phyloP scores from a whole-genome alignment of 2,888 invertebrate genomes.

The Lottia scabra region DNA sequence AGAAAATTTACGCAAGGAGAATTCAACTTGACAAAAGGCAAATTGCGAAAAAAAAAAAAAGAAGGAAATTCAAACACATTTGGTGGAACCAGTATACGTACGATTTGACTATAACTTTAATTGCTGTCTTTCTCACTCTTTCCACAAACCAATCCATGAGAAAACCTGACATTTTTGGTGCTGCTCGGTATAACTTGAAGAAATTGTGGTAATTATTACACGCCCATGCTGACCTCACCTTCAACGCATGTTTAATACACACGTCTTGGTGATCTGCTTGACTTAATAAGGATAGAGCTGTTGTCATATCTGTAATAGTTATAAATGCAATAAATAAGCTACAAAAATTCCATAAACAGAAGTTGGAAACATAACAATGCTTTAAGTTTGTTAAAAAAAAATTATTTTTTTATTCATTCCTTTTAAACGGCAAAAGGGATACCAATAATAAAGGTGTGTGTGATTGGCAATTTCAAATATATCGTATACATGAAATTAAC shows the following conservation, averaged over 20 bases:
- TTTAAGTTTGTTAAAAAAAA: no score
- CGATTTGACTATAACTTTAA: conserved; percentile 95
- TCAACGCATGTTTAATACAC: conserved; percentile 86
- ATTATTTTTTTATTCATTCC: no score
- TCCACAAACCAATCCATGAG: conserved; percentile 98
- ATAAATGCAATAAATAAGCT: conserved; percentile 69
- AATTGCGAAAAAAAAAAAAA: conserved; percentile 10
- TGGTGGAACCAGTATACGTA: conserved; percentile 77
- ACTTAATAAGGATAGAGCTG: conserved; percentile 85
- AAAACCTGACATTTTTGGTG: conserved; percentile 96
- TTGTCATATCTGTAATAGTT: conserved; percentile 84
- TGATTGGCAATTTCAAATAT: no score
- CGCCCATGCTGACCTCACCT: conserved; percentile 93
- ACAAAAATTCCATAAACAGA: no score
- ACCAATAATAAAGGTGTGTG: no score
- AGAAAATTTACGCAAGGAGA: no score
- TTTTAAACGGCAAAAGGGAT: no score
- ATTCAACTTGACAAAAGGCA: no score
- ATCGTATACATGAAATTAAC: no score
- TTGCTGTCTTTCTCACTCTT: conserved; percentile 90
- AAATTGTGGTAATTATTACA: conserved; percentile 92
- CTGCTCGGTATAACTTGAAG: conserved; percentile 87
- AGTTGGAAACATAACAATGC: no score
- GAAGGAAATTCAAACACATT: background rate
- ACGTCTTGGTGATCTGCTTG: conserved; percentile 83